Evolutionary conservation across 1,140 invertebrate genomes (phyloP).

Genomic region (Zaprionus vittiger): DNA sequence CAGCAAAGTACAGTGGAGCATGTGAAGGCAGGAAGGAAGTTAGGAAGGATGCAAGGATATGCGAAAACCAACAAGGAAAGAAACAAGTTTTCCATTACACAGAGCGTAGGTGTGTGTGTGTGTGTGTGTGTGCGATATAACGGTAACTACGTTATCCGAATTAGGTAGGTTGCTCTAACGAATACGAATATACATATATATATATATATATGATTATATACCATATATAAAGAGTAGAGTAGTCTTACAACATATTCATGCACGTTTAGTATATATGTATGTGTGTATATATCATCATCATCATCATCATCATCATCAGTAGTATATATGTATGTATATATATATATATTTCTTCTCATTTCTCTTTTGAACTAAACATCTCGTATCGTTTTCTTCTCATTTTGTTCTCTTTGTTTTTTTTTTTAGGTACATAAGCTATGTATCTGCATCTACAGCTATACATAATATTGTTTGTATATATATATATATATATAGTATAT

Average conservation of each 20-base stretch:
- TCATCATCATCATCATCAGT: not conserved
- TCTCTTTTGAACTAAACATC: conserved; percentile 13
- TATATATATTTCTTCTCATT: conserved; percentile 17
- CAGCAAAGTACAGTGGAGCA: not conserved
- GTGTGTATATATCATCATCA: conserved; percentile 16
- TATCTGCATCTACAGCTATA: conserved; percentile 49
- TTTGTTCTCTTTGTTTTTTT: conserved; percentile 6
- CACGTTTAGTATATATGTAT: conserved; percentile 17
- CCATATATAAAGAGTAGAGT: conserved; percentile 18
- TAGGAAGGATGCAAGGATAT: not conserved
- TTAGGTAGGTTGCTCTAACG: conserved; percentile 28
- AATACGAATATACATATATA: conserved; percentile 16
- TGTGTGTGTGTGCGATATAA: conserved; percentile 8
- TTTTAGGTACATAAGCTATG: conserved; percentile 41
- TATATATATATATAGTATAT: conserved; percentile 36
- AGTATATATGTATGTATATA: conserved; percentile 6
- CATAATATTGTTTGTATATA: conserved; percentile 11
- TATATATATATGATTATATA: conserved; percentile 16
- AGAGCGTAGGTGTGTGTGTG: not conserved
- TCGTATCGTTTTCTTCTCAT: conserved; percentile 6
- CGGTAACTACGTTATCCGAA: conserved; percentile 36
- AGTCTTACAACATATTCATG: conserved; percentile 29
- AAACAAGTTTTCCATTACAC: conserved; percentile 8
- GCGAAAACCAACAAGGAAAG: conserved; percentile 10
- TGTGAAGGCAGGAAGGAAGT: not conserved